Evolutionary conservation across 2,888 invertebrate species (phyloP).

Genomic region (Himalopsyche kuldschensis): DNA sequence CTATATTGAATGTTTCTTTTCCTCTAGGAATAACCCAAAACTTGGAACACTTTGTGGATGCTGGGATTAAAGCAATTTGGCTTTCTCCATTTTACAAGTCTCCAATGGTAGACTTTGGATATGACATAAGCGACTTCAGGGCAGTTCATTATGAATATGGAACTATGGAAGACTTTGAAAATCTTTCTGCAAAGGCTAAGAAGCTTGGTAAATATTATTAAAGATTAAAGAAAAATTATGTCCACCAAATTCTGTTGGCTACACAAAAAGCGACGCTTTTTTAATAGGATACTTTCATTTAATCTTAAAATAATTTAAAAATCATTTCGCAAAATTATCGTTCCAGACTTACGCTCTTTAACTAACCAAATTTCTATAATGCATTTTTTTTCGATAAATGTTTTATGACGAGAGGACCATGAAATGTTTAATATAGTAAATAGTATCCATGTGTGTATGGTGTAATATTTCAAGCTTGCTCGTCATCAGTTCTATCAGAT

Average conservation of each 20-base stretch:
- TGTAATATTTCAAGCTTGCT: no score
- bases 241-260: background rate
- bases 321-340: no score
- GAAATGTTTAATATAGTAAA: no score
- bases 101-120: conserved; percentile 85
- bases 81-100: conserved; percentile 82
- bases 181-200: conserved; percentile 61
- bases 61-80: conserved; percentile 78
- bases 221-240: background rate
- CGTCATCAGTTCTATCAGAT: no score
- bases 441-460: no score
- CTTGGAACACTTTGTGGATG: conserved; percentile 65
- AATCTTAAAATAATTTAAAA: no score
- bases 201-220: conserved; percentile 50
- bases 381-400: no score
- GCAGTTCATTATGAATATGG: conserved; percentile 75
- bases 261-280: no score
- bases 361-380: no score
- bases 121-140: conserved; percentile 80
- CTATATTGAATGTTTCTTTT: background rate
- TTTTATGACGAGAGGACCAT: no score
- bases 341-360: no score
- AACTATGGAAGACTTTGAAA: conserved; percentile 69
- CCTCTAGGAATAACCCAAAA: conserved; percentile 62
- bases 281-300: no score